Evolutionary conservation across 2,113 vertebrate genomes (phyloP).

Genomic region (Poicephalus gulielmi): DNA sequence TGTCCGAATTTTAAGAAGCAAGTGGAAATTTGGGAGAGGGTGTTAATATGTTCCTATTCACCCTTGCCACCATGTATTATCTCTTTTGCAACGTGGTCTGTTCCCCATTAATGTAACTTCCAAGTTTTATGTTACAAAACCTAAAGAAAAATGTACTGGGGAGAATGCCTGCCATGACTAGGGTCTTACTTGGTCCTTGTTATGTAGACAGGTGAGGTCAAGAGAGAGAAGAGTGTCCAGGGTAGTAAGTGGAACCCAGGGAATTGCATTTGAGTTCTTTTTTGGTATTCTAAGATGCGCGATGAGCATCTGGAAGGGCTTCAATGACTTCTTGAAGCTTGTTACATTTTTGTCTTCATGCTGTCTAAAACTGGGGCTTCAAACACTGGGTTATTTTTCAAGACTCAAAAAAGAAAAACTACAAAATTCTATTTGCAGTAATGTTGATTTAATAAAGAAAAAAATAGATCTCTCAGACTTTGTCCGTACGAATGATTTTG

Average conservation of each 20-base stretch:
- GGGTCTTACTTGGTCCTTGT: background rate
- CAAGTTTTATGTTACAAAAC: background rate
- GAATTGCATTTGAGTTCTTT: background rate
- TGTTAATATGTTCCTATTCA: background rate
- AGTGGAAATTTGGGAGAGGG: background rate
- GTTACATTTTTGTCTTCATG: background rate
- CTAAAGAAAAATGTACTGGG: background rate
- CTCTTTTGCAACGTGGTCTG: fast-evolving
- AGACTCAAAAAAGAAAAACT: background rate
- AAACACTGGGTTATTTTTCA: background rate
- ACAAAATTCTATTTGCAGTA: background rate
- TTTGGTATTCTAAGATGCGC: background rate
- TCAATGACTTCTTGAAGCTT: background rate
- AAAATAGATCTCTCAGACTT: background rate
- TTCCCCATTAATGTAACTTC: background rate
- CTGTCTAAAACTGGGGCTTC: background rate
- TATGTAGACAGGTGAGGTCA: background rate
- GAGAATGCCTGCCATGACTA: background rate
- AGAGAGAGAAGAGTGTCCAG: background rate
- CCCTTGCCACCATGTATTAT: background rate
- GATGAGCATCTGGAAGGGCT: background rate
- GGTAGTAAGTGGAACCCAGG: background rate
- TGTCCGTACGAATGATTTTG: background rate
- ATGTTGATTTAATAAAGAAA: background rate
- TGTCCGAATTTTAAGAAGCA: background rate